Conservation (phyloP, 2,888 invertebrate species). For the Sisyra nigra region DNA sequence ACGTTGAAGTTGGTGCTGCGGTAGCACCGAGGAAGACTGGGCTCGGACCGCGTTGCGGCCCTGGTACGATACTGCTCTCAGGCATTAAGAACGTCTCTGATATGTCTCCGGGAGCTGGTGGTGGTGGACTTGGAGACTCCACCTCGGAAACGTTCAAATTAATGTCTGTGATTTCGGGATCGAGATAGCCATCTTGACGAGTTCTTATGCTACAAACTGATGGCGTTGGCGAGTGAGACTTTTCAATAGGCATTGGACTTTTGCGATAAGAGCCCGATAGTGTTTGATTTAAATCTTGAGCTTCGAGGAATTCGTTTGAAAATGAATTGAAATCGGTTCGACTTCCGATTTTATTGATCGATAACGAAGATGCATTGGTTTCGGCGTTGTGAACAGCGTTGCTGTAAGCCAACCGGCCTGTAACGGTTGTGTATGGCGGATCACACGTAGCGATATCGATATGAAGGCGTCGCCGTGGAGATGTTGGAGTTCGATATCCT, state of each 20-base stretch:
- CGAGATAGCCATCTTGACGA: constrained; percentile 42
- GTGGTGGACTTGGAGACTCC: constrained; percentile 56
- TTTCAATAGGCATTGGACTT: constrained; percentile 32
- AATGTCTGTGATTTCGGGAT: constrained; percentile 22
- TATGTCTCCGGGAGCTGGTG: constrained; percentile 62
- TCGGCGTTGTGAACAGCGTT: constrained; percentile 49
- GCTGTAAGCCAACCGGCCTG: constrained; percentile 47
- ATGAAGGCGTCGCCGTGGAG: constrained; percentile 38
- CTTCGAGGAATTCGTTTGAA: constrained; percentile 33
- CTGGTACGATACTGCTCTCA: constrained; percentile 14
- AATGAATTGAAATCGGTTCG: constrained; percentile 37
- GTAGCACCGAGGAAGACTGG: constrained; percentile 29
- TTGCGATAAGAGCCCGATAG: constrained; percentile 33
- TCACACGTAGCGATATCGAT: constrained; percentile 36
- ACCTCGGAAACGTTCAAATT: constrained; percentile 9
- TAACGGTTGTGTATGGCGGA: constrained; percentile 46
- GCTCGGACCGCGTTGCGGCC: constrained; percentile 22
- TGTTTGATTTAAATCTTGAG: constrained; percentile 25
- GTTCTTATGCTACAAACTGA: constrained; percentile 49
- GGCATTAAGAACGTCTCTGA: constrained; percentile 32
- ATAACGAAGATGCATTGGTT: constrained; percentile 27
- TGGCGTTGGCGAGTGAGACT: constrained; percentile 41
- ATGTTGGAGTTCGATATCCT: constrained; percentile 31
- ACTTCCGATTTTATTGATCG: constrained; percentile 5
- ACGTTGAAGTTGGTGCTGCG: constrained; percentile 18